Base-by-base conservation (phyloP, 2,888 invertebrate species). In the Schrankia costaestrigalis region DNA sequence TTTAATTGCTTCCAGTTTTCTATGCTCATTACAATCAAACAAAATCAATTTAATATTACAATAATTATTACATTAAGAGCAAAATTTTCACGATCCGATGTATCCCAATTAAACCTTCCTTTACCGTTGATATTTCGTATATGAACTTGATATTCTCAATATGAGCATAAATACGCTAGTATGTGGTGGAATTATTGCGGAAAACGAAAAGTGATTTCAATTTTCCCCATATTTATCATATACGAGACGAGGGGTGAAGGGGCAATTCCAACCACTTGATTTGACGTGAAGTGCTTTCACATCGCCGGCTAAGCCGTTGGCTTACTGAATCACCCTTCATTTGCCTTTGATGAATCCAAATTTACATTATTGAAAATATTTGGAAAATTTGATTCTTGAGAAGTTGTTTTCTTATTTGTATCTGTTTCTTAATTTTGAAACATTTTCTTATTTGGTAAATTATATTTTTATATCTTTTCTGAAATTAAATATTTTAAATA, bases 191-290 rank as follows among this genome's bases (percentile, higher is more conserved):
- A 70, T 71, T 61, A 68, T 59, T 64, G 60, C 58, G 61, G 61
- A 49, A 73, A 77, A 69, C 61, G 69, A 70, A 76, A 75, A 68
- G 69, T 67, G 72, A 77, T 78, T 77, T 76, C 71, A 78, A 78
- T 78, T 77, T 78, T 69, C 63, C 66, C 58, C 56, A 70, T 74
- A 79, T 80, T 79, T 76, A 76, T 78, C 73, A 78, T 76, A 72
- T 63, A 56, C 49, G 57, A 44, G 56, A 31, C 6, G 40, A 28
- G 44, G 44, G 30, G 41, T 32, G 53, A 46, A 65, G 60, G 65
- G 66, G 68, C 67, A 72, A 77, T 79, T 76, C 69, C 67, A 67
- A 66, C 69, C 71, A 78, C 74, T 79, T 76, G 75, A 75, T 78
- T 77, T 75, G 78, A 78, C 72, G 69, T 64, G 62, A 71, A 75